Conservation (phyloP, 2,888 invertebrate species). For the Agrotis exclamationis region DNA sequence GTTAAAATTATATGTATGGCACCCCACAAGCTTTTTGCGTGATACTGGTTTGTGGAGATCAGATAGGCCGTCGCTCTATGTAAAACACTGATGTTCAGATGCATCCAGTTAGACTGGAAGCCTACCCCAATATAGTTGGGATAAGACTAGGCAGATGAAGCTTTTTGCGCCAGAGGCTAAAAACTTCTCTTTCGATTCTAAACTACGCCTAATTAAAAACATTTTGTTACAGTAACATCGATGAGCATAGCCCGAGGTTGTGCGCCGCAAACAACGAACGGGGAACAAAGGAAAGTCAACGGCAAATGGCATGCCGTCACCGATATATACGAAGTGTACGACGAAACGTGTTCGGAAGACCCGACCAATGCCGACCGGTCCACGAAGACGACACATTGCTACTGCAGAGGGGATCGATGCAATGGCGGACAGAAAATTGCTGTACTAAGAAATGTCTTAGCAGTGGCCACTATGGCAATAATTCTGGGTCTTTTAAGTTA, state of each 20-base stretch:
- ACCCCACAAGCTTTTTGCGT: too few relatives aligned
- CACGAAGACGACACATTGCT: conserved; percentile 92
- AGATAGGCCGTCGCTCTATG: too few relatives aligned
- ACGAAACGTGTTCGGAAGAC: conserved; percentile 92
- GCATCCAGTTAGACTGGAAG: too few relatives aligned
- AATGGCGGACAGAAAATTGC: conserved; percentile 85
- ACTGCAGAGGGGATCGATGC: conserved; percentile 94
- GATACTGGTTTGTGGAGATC: too few relatives aligned
- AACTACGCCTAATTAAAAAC: background rate
- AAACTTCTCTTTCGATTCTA: background rate
- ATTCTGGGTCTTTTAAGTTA: conserved; percentile 29
- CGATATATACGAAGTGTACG: conserved; percentile 93
- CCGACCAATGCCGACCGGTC: conserved; percentile 90
- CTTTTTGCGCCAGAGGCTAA: too few relatives aligned
- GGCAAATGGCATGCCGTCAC: conserved; percentile 92
- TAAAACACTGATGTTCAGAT: too few relatives aligned
- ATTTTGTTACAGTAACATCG: conserved; percentile 74
- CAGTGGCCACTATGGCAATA: conserved; percentile 16
- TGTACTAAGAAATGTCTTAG: conserved; percentile 19
- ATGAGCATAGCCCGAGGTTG: conserved; percentile 91
- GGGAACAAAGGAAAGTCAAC: conserved; percentile 89
- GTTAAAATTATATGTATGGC: too few relatives aligned
- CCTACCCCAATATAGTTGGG: too few relatives aligned
- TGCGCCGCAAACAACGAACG: conserved; percentile 93
- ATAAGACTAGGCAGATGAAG: too few relatives aligned